Evolutionary conservation across 2,113 vertebrate species (phyloP).

Genomic region (Oxygymnocypris stewartii): DNA sequence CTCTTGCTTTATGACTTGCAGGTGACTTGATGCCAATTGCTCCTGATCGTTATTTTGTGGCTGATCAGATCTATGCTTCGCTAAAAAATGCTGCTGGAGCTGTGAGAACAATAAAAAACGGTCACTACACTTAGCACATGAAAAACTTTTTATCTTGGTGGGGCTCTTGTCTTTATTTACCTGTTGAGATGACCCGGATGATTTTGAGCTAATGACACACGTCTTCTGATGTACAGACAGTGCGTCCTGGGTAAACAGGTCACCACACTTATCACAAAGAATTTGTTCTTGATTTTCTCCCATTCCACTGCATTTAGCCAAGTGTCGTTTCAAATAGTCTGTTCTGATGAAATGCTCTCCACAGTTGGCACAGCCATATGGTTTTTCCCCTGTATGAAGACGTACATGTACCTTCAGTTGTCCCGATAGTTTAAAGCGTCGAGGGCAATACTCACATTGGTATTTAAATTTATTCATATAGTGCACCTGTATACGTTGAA

Average conservation of each 20-base stretch:
- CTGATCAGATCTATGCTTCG: conserved; percentile 67
- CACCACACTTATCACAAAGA: conserved; percentile 70
- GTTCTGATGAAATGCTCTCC: conserved; percentile 73
- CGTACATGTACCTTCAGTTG: conserved; percentile 66
- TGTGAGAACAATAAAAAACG: conserved; percentile 77
- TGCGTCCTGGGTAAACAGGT: conserved; percentile 57
- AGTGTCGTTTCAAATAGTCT: conserved; percentile 75
- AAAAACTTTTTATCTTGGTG: conserved; percentile 65
- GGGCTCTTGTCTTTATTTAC: conserved; percentile 31
- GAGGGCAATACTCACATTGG: conserved; percentile 70
- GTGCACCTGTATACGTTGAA: conserved; percentile 64
- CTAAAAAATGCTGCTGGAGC: conserved; percentile 77
- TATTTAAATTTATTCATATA: conserved; percentile 64
- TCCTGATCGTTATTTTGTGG: conserved; percentile 52
- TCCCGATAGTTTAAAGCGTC: conserved; percentile 61
- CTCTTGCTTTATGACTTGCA: conserved; percentile 67
- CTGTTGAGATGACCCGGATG: conserved; percentile 39
- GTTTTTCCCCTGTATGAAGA: conserved; percentile 76
- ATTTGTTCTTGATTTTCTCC: conserved; percentile 14
- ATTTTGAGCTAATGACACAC: conserved; percentile 49
- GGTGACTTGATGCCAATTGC: conserved; percentile 62
- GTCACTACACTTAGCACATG: conserved; percentile 73
- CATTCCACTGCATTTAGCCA: conserved; percentile 63
- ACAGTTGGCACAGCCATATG: conserved; percentile 71
- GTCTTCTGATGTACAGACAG: conserved; percentile 61